These are phyloP conservation scores for Drosophila sp. DNA, from an alignment of 1,140 invertebrate genomes.

Conservation along the genomic window DNA sequence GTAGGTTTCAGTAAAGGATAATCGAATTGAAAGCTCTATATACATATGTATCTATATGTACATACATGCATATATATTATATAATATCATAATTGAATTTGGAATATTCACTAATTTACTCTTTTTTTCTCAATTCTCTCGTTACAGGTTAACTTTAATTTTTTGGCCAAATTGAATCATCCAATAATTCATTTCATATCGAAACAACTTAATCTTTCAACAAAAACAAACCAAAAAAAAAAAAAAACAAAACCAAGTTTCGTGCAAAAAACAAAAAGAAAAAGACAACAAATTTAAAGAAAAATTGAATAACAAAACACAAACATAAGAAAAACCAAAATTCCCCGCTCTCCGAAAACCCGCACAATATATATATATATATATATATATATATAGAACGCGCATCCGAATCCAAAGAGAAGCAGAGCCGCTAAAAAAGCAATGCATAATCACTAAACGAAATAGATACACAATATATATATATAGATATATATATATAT, in stretches of 20 bases:
- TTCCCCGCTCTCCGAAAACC: neutral
- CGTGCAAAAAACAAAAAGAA: slow-evolving; percentile 23
- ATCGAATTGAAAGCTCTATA: no score
- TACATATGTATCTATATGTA: no score
- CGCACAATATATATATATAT: neutral
- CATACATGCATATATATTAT: no score
- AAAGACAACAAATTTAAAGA: slow-evolving; percentile 11
- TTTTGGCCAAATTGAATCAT: slow-evolving; percentile 69
- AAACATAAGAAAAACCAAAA: slow-evolving; percentile 37
- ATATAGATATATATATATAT: neutral
- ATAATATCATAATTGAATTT: slow-evolving; percentile 29
- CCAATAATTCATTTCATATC: slow-evolving; percentile 2
- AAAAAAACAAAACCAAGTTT: slow-evolving; percentile 15
- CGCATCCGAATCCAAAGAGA: slow-evolving; percentile 5
- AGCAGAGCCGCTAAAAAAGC: slow-evolving; percentile 11
- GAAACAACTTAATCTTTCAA: neutral
- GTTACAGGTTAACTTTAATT: slow-evolving; percentile 31
- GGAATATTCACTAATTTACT: slow-evolving; percentile 22
- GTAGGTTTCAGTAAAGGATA: no score
- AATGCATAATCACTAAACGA: slow-evolving; percentile 18
- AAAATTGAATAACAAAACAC: slow-evolving; percentile 25
- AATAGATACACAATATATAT: slow-evolving; percentile 8
- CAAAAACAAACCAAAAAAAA: slow-evolving; percentile 29
- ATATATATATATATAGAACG: slow-evolving; percentile 9
- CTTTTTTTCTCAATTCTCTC: slow-evolving; percentile 58